Evolutionary conservation across 1,140 invertebrate species (phyloP).

Genomic region (Trissolcus basalis): DNA sequence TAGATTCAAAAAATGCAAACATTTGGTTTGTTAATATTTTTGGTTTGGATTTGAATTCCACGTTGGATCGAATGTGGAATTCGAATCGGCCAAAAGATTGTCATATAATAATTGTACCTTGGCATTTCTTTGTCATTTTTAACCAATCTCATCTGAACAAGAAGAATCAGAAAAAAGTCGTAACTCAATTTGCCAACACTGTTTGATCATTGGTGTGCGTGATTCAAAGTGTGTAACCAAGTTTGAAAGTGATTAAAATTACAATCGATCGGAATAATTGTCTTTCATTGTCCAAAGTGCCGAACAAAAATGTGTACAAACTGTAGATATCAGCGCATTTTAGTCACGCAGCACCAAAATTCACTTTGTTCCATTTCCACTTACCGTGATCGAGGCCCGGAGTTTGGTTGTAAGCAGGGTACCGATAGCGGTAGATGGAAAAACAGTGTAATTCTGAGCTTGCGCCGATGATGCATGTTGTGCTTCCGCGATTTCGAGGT

Average conservation of each 20-base stretch:
- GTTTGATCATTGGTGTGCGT: slow-evolving; percentile 22
- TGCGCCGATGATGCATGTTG: slow-evolving; percentile 77
- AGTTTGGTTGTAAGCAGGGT: slow-evolving; percentile 21
- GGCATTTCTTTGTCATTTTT: slow-evolving; percentile 27
- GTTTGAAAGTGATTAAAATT: neutral
- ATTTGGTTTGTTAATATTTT: slow-evolving; percentile 39
- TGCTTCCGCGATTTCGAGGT: slow-evolving; percentile 75
- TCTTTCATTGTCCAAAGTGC: too few relatives aligned
- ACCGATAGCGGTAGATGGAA: slow-evolving; percentile 58
- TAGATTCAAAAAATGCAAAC: too few relatives aligned
- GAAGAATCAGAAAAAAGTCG: slow-evolving; percentile 19
- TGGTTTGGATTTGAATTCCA: slow-evolving; percentile 9
- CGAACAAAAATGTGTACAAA: too few relatives aligned
- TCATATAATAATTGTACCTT: slow-evolving; percentile 42
- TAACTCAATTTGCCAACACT: neutral
- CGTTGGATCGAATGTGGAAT: too few relatives aligned
- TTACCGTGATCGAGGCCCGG: slow-evolving; percentile 53
- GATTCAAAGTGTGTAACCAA: slow-evolving; percentile 8
- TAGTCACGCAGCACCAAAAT: slow-evolving; percentile 37
- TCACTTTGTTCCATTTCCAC: slow-evolving; percentile 58
- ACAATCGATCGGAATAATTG: too few relatives aligned
- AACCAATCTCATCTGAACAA: slow-evolving; percentile 28
- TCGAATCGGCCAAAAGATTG: too few relatives aligned
- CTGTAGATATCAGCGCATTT: slow-evolving; percentile 5
- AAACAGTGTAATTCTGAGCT: slow-evolving; percentile 69